Evolutionary conservation across 2,797 vertebrate genomes (phyloP).

Genomic region (Fratercula arctica): DNA sequence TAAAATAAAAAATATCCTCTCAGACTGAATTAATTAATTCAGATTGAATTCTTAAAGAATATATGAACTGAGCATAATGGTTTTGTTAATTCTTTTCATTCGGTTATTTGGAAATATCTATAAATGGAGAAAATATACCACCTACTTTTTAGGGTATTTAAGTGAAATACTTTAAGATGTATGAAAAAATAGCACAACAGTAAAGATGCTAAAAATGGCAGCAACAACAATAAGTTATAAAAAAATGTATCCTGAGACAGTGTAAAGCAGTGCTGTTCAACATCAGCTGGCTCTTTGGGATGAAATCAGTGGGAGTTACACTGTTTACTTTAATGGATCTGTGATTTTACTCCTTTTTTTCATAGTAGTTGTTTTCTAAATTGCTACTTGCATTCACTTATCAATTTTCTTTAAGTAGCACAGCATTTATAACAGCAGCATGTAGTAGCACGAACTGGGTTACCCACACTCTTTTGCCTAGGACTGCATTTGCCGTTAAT

Average conservation of each 20-base stretch:
- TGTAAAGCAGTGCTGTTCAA: neutral
- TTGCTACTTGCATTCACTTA: neutral
- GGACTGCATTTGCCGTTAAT: neutral
- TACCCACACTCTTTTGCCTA: neutral
- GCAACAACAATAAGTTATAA: neutral
- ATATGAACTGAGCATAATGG: neutral
- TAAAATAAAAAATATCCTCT: neutral
- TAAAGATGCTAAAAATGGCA: neutral
- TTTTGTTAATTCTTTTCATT: neutral
- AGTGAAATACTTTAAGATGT: neutral
- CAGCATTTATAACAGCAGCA: neutral
- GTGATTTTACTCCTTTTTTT: neutral
- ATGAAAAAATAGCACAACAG: neutral
- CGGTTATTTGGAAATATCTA: neutral
- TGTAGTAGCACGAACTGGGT: neutral
- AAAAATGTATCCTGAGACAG: neutral
- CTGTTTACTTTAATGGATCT: neutral
- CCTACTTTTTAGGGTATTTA: neutral
- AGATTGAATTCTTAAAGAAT: neutral
- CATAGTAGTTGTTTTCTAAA: conserved; percentile 20
- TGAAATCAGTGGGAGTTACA: neutral
- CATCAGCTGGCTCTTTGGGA: neutral
- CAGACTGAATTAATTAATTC: neutral
- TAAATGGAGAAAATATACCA: neutral
- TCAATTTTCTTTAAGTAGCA: neutral